Conservation (phyloP, 2,888 invertebrate genomes). For the Disparrhopalites patrizii region DNA sequence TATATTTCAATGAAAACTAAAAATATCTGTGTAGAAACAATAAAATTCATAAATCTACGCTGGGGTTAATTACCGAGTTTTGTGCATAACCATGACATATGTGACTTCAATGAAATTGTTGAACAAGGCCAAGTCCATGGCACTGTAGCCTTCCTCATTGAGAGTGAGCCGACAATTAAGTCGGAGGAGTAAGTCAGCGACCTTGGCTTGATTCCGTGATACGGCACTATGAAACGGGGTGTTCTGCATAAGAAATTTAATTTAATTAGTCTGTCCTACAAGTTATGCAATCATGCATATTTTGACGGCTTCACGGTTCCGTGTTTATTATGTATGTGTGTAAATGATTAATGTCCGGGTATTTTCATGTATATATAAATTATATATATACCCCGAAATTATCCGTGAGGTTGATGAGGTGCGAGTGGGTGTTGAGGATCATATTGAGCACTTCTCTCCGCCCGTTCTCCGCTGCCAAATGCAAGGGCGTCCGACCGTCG, state of each 20-base stretch:
- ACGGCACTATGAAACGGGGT: slow-evolving; percentile 80
- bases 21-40: too few species aligned
- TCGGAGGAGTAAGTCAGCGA: slow-evolving; percentile 69
- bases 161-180: slow-evolving; percentile 68
- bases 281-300: too few species aligned
- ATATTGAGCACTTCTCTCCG: slow-evolving; percentile 63
- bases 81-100: not conserved
- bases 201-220: slow-evolving; percentile 73
- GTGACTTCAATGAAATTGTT: slow-evolving; percentile 81
- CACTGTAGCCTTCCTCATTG: slow-evolving; percentile 72
- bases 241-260: slow-evolving; percentile 60
- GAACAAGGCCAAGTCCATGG: slow-evolving; percentile 84
- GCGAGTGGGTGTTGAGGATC: slow-evolving; percentile 75
- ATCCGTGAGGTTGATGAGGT: slow-evolving; percentile 74
- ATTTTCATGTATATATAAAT: too few species aligned
- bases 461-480: slow-evolving; percentile 34
- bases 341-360: too few species aligned
- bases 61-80: too few species aligned
- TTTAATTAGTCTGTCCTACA: too few species aligned
- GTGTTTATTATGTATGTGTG: too few species aligned
- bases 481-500: slow-evolving; percentile 35
- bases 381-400: slow-evolving; percentile 68
- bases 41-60: too few species aligned
- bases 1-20: not conserved
- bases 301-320: too few species aligned